Conservation (phyloP, 2,113 vertebrate genomes). For the Perca fluviatilis region DNA sequence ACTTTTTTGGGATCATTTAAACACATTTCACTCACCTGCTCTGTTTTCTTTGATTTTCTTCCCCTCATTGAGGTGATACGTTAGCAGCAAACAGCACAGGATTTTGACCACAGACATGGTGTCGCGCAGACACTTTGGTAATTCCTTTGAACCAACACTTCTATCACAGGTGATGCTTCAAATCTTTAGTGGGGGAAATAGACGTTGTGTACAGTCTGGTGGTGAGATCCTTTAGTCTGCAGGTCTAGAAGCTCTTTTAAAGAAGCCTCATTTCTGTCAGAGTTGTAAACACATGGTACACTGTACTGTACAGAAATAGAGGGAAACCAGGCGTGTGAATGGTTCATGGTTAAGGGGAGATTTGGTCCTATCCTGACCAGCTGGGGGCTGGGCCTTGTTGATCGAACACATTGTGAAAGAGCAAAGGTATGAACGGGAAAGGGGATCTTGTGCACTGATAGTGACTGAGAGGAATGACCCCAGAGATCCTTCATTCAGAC, state of each 20-base stretch:
- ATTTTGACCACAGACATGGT: conserved; percentile 71
- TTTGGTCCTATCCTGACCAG: conserved; percentile 74
- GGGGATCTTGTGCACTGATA: conserved; percentile 25
- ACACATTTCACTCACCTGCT: conserved; percentile 72
- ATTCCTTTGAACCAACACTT: conserved; percentile 12
- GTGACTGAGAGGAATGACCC: conserved; percentile 5
- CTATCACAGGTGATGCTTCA: not conserved
- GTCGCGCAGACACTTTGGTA: not conserved
- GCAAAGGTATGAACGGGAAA: conserved; percentile 20
- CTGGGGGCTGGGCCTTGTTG: conserved; percentile 15
- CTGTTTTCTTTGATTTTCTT: conserved; percentile 67
- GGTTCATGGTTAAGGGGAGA: conserved; percentile 52
- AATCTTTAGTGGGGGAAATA: not conserved
- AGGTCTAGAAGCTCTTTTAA: conserved; percentile 19
- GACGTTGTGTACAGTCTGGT: conserved; percentile 7
- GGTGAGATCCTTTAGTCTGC: conserved; percentile 31
- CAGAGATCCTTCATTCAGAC: not conserved
- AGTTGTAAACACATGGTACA: conserved; percentile 10
- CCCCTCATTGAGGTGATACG: conserved; percentile 65
- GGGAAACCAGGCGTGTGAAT: conserved; percentile 7
- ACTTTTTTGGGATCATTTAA: not conserved
- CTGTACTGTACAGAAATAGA: conserved; percentile 25
- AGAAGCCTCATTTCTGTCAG: conserved; percentile 24
- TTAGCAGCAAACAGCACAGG: conserved; percentile 74
- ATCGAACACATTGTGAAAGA: conserved; percentile 71